Evolutionary conservation across 53 echinoderm and acorn worm species (phyloP).

Genomic region (Patiria pectinifera): DNA sequence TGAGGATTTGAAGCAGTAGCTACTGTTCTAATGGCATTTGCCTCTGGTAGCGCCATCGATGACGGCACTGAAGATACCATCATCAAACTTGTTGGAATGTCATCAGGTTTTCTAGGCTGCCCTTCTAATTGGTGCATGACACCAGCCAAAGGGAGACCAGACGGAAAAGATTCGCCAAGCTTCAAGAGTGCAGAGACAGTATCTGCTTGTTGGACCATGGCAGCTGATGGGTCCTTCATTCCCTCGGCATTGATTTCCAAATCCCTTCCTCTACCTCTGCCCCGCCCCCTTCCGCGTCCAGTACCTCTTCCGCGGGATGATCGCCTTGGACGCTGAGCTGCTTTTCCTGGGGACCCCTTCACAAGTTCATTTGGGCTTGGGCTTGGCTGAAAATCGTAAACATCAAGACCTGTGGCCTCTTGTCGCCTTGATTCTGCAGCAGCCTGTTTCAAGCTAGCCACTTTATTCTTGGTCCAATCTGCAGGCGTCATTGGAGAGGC

Average conservation of each 20-base stretch:
- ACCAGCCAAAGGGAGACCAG: conserved; percentile 51
- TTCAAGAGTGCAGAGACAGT: conserved; percentile 71
- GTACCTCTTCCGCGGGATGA: conserved; percentile 60
- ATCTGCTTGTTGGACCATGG: conserved; percentile 68
- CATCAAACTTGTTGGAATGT: conserved; percentile 37
- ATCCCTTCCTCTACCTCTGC: conserved; percentile 66
- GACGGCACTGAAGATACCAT: conserved; percentile 46
- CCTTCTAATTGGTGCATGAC: conserved; percentile 47
- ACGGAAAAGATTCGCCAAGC: conserved; percentile 65
- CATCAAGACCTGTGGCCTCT: conserved; percentile 63
- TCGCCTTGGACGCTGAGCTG: conserved; percentile 59
- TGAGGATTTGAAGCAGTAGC: conserved; percentile 6
- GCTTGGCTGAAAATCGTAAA: conserved; percentile 85
- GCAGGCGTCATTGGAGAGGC: conserved; percentile 46
- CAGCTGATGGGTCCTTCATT: conserved; percentile 57
- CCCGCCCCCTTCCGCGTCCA: conserved; percentile 68
- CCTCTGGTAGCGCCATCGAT: conserved; percentile 21
- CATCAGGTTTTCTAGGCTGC: conserved; percentile 56
- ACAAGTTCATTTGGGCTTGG: conserved; percentile 69
- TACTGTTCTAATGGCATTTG: conserved; percentile 45
- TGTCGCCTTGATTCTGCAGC: conserved; percentile 35
- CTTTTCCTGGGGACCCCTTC: conserved; percentile 75
- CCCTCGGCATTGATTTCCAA: conserved; percentile 56
- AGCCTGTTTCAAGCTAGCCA: conserved; percentile 52
- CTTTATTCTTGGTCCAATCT: conserved; percentile 59